Evolutionary conservation across 2,113 vertebrate genomes (phyloP).

Genomic region (Butorides virescens): DNA sequence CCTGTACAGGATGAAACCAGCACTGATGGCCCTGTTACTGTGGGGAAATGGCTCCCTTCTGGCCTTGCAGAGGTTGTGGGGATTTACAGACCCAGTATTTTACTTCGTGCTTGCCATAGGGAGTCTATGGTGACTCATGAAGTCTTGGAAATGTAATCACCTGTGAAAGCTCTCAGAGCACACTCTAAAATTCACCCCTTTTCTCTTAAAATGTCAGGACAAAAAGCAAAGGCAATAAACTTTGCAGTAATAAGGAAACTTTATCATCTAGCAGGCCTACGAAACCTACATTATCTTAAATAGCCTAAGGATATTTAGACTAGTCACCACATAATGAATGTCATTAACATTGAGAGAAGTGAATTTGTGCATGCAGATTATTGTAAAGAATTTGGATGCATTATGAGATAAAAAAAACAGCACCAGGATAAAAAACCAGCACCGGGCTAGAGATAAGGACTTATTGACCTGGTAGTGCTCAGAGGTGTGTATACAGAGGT

Average conservation of each 20-base stretch:
- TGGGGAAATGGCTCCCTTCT: not conserved
- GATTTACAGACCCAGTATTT: not conserved
- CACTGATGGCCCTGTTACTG: not conserved
- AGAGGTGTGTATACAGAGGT: not conserved
- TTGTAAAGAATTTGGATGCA: not conserved
- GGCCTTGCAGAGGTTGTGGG: not conserved
- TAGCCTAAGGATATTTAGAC: not conserved
- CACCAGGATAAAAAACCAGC: no score
- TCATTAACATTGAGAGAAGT: not conserved
- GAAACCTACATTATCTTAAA: slow-evolving; percentile 16
- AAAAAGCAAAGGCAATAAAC: slow-evolving; percentile 9
- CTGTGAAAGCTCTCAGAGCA: not conserved
- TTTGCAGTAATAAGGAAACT: not conserved
- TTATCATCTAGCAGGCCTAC: not conserved
- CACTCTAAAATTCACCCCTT: not conserved
- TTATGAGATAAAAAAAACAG: no score
- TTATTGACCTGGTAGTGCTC: not conserved
- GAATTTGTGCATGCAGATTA: not conserved
- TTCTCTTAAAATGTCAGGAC: slow-evolving; percentile 3
- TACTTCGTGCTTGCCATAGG: not conserved
- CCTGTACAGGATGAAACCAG: not conserved
- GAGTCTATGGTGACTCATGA: not conserved
- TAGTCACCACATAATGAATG: not conserved
- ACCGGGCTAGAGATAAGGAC: not conserved
- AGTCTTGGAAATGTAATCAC: not conserved